Evolutionary conservation across 2,797 vertebrate genomes (phyloP), one percentile per base, ranked within the genome.

Genomic region (Molossus alvarezi): DNA sequence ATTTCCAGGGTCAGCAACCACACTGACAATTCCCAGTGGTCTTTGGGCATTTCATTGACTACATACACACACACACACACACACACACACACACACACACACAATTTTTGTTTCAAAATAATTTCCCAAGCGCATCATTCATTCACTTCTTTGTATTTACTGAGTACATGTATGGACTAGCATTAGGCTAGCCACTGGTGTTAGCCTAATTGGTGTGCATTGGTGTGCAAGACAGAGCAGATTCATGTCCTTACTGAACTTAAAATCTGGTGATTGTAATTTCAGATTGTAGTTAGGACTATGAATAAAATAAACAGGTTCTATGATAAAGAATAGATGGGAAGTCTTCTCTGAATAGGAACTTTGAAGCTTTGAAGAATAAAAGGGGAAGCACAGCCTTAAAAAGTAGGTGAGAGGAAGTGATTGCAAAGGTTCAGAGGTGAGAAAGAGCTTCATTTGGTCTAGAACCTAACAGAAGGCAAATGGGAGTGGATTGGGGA

Each of bases 61-160:
- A 82, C 7, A 48, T 27, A 17, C 64, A 33, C 64, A 33, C 29
- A 65, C n/a, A 33, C 65, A 33, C 29, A 33, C 45, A 76, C 45
- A 53, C 25, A 55, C 29, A 71, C 37, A 79, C 23, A 88, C 17
- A 64, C 25, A 72, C 29, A 62, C 57, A 71, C 48, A 90, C 13
- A 69, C 20, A 55, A 33, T 33, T 85, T 97, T 82, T 75, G 72
- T 82, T 91, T 81, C 92, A 57, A 41, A 86, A 91, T n/a, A 89
- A 29, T 87, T 82, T 88, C 71, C 64, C 62, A 65, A 21, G 51
- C 45, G 89, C 73, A 41, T 48, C 65, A 8, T 72, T 96, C 64
- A 33, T 76, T 91, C 57, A 18, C 14, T 64, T 64, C 64, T 91
- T 75, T 73, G 51, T 73, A 91, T 60, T 41, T 84, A 90, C 27